A percentile compares a stretch with the other conserved stretches of the same genome.
phyloP scores from a whole-genome alignment of 2,888 invertebrate species.

The Machimus atricapillus region DNA sequence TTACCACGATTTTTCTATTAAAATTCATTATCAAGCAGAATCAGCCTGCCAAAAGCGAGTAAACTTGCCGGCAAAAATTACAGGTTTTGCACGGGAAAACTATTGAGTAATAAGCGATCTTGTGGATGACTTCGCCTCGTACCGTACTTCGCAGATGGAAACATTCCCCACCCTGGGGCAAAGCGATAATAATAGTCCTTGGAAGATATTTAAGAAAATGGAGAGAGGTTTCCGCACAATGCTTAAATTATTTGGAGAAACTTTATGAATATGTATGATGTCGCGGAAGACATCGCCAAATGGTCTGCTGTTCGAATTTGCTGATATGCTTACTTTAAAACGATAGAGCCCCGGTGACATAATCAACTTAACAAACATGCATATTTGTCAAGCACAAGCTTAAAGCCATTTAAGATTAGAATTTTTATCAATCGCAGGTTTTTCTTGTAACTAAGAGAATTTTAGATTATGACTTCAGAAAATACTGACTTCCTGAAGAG shows the following conservation, averaged over 20 bases:
- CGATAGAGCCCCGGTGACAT: neutral
- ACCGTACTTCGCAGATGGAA: neutral
- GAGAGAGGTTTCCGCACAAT: neutral
- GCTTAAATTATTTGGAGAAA: constrained; percentile 11
- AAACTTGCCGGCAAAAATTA: neutral
- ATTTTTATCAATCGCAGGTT: neutral
- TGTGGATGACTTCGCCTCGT: neutral
- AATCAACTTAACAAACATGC: neutral
- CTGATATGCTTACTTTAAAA: neutral
- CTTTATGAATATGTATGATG: neutral
- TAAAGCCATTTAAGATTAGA: neutral
- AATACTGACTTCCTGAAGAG: neutral
- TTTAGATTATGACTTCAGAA: neutral
- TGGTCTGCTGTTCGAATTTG: neutral
- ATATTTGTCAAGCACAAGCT: neutral
- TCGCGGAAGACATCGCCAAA: neutral
- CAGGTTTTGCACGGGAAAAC: neutral
- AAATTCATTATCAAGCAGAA: neutral
- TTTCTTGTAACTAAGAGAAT: neutral
- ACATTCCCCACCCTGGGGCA: neutral
- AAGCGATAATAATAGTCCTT: constrained; percentile 14
- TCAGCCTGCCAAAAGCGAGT: neutral
- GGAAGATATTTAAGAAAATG: constrained; percentile 13
- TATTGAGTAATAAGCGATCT: constrained; percentile 8
- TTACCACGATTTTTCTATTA: neutral